Conservation (phyloP, 2,113 vertebrate species). For the Tamias sibiricus region DNA sequence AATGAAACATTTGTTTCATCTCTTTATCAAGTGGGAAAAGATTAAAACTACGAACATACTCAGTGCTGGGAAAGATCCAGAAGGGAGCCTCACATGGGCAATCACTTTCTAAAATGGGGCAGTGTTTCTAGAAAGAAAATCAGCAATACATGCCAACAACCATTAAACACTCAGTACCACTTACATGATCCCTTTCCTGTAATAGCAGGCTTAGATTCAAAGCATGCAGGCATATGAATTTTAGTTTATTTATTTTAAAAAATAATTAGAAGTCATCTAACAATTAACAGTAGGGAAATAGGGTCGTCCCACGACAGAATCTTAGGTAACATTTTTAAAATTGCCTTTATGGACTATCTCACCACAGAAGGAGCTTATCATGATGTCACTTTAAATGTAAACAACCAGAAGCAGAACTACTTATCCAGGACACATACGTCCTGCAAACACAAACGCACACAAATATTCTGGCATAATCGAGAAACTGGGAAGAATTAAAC, state of each 20-base stretch:
- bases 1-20: background rate
- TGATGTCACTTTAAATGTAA: background rate
- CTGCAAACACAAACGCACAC: rapidly evolving
- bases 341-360: background rate
- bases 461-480: background rate
- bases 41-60: background rate
- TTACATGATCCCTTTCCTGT: background rate
- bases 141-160: background rate
- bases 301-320: background rate
- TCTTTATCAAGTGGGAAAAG: background rate
- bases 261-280: background rate
- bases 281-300: background rate
- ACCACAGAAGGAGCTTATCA: background rate
- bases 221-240: background rate
- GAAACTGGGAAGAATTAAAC: background rate
- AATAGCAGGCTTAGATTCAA: background rate
- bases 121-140: background rate
- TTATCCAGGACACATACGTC: background rate
- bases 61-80: background rate
- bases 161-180: rapidly evolving
- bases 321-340: background rate
- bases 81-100: no score
- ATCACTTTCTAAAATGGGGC: background rate
- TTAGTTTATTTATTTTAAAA: background rate
- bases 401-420: background rate